Evolutionary conservation across 2,113 vertebrate genomes (phyloP).

Genomic region (Sinocyclocheilus rhinocerous): DNA sequence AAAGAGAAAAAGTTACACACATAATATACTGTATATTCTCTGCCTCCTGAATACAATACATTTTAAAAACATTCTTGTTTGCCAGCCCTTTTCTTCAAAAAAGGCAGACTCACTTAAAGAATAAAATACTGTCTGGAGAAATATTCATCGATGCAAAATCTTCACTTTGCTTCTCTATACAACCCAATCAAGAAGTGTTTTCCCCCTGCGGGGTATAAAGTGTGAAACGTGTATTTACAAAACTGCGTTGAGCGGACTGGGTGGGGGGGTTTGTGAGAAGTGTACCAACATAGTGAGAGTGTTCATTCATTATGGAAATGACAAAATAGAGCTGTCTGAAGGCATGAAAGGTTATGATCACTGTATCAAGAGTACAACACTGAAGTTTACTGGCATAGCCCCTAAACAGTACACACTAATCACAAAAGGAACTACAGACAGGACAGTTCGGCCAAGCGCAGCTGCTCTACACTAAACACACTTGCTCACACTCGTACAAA

Average conservation of each 20-base stretch:
- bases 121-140: conserved; percentile 55
- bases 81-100: conserved; percentile 71
- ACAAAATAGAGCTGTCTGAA: conserved; percentile 48
- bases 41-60: conserved; percentile 68
- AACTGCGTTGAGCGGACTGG: conserved; percentile 53
- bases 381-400: conserved; percentile 43
- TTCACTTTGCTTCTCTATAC: conserved; percentile 63
- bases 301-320: conserved; percentile 45
- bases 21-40: conserved; percentile 56
- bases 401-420: conserved; percentile 44
- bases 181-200: conserved; percentile 61
- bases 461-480: conserved; percentile 34
- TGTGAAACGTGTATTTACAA: conserved; percentile 68
- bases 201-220: conserved; percentile 55
- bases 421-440: conserved; percentile 60
- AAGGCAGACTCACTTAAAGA: conserved; percentile 67
- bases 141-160: conserved; percentile 60
- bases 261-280: no score
- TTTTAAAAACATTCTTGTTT: conserved; percentile 76
- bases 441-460: conserved; percentile 29
- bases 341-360: conserved; percentile 42
- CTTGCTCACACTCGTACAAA: conserved; percentile 26
- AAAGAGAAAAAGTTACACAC: conserved; percentile 68
- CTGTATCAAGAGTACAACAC: conserved; percentile 44
- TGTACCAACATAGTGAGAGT: conserved; percentile 43